Percentiles rank a stretch among this genome's conserved stretches.
Conservation (phyloP, 2,113 vertebrate genomes). For the Aptenodytes patagonicus region DNA sequence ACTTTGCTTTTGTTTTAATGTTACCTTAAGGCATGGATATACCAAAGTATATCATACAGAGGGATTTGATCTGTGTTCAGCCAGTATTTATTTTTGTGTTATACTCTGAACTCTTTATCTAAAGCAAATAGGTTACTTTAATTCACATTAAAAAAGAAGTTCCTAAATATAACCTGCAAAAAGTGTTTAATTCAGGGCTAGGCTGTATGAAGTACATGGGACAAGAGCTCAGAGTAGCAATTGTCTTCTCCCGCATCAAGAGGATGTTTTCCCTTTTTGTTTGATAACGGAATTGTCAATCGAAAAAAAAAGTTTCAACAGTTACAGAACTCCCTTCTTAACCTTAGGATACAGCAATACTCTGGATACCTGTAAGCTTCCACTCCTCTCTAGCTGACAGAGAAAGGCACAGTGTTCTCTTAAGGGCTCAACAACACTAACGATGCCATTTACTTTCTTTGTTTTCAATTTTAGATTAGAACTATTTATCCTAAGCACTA, state of each 20-base stretch:
- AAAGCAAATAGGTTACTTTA: neutral
- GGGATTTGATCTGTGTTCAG: neutral
- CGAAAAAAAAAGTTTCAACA: neutral
- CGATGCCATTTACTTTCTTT: neutral
- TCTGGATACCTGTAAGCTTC: neutral
- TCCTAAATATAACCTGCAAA: neutral
- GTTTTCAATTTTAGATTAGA: neutral
- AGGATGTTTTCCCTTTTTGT: neutral
- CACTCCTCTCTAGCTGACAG: neutral
- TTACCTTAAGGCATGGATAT: neutral
- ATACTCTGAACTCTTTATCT: neutral
- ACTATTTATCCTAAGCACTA: neutral
- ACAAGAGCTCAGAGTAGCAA: neutral
- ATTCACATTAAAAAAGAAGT: neutral
- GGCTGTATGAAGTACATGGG: neutral
- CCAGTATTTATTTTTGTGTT: neutral
- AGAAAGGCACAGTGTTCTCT: neutral
- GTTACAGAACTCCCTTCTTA: neutral
- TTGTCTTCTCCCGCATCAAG: neutral
- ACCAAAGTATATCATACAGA: neutral
- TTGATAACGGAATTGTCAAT: neutral
- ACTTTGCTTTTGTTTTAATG: neutral
- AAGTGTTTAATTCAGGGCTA: neutral
- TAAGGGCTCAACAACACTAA: neutral
- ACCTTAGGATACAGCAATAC: neutral